Evolutionary conservation across 2,113 vertebrate species (phyloP), one percentile per base, ranked within the genome.

Genomic region (Lycocorax pyrrhopterus): DNA sequence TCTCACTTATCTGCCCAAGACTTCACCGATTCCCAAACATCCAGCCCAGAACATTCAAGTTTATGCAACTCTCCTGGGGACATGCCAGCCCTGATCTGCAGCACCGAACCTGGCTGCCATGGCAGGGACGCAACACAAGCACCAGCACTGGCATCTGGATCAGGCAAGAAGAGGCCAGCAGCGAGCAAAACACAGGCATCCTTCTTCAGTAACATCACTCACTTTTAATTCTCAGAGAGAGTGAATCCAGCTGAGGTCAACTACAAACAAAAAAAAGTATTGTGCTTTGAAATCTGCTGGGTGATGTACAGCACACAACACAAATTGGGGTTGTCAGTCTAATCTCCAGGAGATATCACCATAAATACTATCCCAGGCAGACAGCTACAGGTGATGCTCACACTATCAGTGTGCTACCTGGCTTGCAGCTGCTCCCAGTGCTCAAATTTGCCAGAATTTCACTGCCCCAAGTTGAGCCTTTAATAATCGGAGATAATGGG

Each of bases 61-160:
- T 49, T 37, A 33, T 26, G 68, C 0, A 1, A 4, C 39, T n/a
- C 8, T 22, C 37, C 30, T 0, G 0, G 15, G 66, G n/a, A 49
- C 0, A 4, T 12, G 4, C 18, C 73, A 85, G 55, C 27, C 53
- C 41, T 49, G 52, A 32, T 29, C 6, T 3, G 2, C 3, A 5
- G 71, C 58, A 37, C 46, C 37, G 49, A 58, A 41, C 13, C 29
- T 20, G 43, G 56, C 76, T 52, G 53, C 73, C 73, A 49, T 0
- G 0, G 64, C 39, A 1, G 51, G 46, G 16, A 64, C 1, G 12
- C 33, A 77, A 33, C 2, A 1, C 1, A 1, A 63, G 44, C 64
- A 77, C 25, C 44, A 39, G 13, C 19, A 15, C n/a, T 69, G 4
- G 7, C 1, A 12, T 15, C 37, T 82, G 49, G 30, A 80, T 27